Evolutionary conservation across 2,888 invertebrate genomes (phyloP).

Genomic region (Diplazon laetatorius): DNA sequence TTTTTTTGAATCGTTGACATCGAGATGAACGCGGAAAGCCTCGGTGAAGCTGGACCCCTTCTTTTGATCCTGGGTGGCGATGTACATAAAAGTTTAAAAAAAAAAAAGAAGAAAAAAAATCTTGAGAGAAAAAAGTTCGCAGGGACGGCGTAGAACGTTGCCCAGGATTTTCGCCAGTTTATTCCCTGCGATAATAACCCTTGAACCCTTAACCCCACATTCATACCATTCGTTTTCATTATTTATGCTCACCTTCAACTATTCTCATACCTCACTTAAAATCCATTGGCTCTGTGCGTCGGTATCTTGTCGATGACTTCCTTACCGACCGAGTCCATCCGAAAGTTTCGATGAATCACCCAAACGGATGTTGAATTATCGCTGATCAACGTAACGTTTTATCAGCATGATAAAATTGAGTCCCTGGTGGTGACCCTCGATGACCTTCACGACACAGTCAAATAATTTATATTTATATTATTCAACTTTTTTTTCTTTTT

Average conservation of each 20-base stretch:
- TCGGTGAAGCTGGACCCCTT: constrained; percentile 57
- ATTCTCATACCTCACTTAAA: constrained; percentile 64
- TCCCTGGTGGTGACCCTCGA: constrained; percentile 51
- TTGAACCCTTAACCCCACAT: constrained; percentile 28
- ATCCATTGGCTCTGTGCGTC: constrained; percentile 45
- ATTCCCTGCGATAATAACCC: constrained; percentile 50
- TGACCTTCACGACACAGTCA: constrained; percentile 43
- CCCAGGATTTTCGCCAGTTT: constrained; percentile 56
- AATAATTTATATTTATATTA: constrained; percentile 65
- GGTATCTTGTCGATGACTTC: background rate
- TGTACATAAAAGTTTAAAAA: constrained; percentile 55
- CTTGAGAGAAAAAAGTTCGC: constrained; percentile 37
- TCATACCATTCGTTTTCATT: constrained; percentile 58
- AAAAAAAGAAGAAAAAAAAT: constrained; percentile 25
- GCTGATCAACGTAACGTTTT: constrained; percentile 9
- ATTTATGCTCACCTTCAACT: constrained; percentile 68
- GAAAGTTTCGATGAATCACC: no score
- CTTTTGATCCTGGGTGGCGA: constrained; percentile 45
- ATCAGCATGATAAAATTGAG: constrained; percentile 10
- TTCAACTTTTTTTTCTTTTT: constrained; percentile 44
- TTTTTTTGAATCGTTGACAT: constrained; percentile 27
- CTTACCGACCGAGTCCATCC: no score
- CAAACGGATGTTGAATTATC: constrained; percentile 19
- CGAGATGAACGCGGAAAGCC: constrained; percentile 2
- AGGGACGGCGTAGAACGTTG: constrained; percentile 45